Conservation (phyloP, 2,113 vertebrate species). For the Puma concolor region DNA sequence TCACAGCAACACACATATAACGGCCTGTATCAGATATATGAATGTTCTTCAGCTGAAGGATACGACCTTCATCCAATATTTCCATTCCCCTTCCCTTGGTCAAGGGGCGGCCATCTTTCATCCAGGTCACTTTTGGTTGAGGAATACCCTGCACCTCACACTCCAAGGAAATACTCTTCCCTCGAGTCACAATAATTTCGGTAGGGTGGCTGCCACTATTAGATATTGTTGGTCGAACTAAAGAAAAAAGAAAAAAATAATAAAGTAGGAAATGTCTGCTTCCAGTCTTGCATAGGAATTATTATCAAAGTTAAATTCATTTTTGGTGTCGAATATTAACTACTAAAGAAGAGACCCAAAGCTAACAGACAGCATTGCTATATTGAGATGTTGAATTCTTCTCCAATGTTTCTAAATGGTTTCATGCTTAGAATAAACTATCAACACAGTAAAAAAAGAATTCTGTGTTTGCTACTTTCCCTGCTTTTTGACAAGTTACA, state of each 20-base stretch:
- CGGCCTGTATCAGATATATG: slow-evolving; percentile 92
- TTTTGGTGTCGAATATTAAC: background rate
- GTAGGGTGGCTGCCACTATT: slow-evolving; percentile 73
- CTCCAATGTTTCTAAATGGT: background rate
- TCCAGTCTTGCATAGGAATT: background rate
- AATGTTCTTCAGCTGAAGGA: slow-evolving; percentile 88
- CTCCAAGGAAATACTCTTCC: slow-evolving; percentile 89
- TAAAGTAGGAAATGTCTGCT: background rate
- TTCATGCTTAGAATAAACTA: background rate
- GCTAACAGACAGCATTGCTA: background rate
- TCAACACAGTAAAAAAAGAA: background rate
- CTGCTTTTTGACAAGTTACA: background rate
- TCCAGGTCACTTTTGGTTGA: slow-evolving; percentile 91
- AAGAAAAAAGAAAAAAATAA: slow-evolving; percentile 44
- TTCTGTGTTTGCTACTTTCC: background rate
- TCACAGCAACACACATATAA: slow-evolving; percentile 94
- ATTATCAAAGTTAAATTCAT: background rate
- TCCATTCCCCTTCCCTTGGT: slow-evolving; percentile 76
- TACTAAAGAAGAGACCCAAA: background rate
- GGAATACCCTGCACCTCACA: slow-evolving; percentile 92
- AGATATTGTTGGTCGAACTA: slow-evolving; percentile 92
- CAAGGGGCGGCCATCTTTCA: slow-evolving; percentile 92
- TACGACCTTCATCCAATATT: slow-evolving; percentile 86
- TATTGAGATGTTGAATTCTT: background rate
- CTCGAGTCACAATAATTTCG: slow-evolving; percentile 87